Evolutionary conservation across 2,888 invertebrate genomes (phyloP), one percentile per base, ranked within the genome.

Genomic region (Emmelina monodactyla): DNA sequence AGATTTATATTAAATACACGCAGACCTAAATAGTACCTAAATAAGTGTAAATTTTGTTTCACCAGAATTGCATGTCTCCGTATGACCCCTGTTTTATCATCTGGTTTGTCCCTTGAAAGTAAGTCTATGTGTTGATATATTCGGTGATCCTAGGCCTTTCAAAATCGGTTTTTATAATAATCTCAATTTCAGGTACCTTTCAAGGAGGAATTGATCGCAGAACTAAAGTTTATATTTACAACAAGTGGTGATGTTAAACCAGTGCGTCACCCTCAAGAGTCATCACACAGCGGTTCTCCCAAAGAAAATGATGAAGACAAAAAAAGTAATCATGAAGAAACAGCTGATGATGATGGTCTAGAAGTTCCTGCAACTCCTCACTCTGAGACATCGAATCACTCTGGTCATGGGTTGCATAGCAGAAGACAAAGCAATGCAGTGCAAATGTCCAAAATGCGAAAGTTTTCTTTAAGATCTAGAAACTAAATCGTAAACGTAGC

Each of bases 231-330:
- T 54, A 83, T 91, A 19, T 55, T 88, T 0, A 84, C 85, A 53
- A 90, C 88, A 49, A 85, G 85, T 37, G 87, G 87, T 16, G 85
- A 87, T 31, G 82, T 85, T 0, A 90, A 90, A 50, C 86, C 87
- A 1, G 84, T 88, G 0, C 79, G 83, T 34, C 85, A 82, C 38
- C 29, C 14, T 1, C 64, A 71, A 31, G 73, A 70, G 40, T 55
- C 68, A 0, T 61, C 62, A 2, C 55, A 56, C 3, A 66, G 65
- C 40, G 64, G 68, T 4, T 72, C 72, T 1, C 62, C 70, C 0
- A 63, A 61, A 28, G 54, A 60, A 29, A 53, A 50, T 11, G 60
- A 61, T 13, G 59, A 59, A 7, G 59, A 64, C 4, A 50, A 46
- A 6, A 45, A 49, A 31, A 46, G 33, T 10, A 51, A 38, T 7